These are phyloP conservation scores for Tineola bisselliella DNA, from an alignment of 2,888 invertebrate genomes.

Conservation along the genomic window DNA sequence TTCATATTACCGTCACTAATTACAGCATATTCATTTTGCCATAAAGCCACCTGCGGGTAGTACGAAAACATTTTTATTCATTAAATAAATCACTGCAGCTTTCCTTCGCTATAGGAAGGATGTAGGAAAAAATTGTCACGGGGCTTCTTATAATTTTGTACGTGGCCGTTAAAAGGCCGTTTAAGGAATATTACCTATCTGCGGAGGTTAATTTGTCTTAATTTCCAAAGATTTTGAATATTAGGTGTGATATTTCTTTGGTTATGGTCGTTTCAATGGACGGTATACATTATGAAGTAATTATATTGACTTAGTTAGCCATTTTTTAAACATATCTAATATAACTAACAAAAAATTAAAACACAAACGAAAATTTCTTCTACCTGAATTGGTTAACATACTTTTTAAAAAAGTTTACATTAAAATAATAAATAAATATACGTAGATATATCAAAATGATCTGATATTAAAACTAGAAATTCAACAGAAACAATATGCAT, in stretches of 20 bases:
- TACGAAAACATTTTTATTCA: conserved; percentile 62
- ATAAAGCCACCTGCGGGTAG: conserved; percentile 25
- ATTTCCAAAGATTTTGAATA: conserved; percentile 30
- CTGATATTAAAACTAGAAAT: too few relatives aligned
- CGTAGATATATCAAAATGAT: too few relatives aligned
- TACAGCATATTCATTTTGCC: conserved; percentile 41
- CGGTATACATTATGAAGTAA: background rate
- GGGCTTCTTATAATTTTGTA: conserved; percentile 61
- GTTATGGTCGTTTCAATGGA: background rate
- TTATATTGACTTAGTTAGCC: background rate
- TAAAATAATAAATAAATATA: too few relatives aligned
- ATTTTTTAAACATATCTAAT: too few relatives aligned
- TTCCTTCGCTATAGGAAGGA: conserved; percentile 34
- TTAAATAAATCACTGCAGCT: conserved; percentile 61
- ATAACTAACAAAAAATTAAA: too few relatives aligned
- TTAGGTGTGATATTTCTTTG: background rate
- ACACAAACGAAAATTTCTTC: too few relatives aligned
- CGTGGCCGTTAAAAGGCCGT: conserved; percentile 41
- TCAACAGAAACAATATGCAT: too few relatives aligned
- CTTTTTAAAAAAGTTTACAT: too few relatives aligned
- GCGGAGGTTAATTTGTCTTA: conserved; percentile 58
- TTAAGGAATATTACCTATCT: conserved; percentile 43
- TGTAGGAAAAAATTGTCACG: conserved; percentile 61
- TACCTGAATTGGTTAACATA: too few relatives aligned
- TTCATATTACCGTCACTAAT: conserved; percentile 36